These are phyloP conservation scores for Tretioscincus oriximinensis DNA, from an alignment of 2,113 vertebrate species.

Conservation along the genomic window DNA sequence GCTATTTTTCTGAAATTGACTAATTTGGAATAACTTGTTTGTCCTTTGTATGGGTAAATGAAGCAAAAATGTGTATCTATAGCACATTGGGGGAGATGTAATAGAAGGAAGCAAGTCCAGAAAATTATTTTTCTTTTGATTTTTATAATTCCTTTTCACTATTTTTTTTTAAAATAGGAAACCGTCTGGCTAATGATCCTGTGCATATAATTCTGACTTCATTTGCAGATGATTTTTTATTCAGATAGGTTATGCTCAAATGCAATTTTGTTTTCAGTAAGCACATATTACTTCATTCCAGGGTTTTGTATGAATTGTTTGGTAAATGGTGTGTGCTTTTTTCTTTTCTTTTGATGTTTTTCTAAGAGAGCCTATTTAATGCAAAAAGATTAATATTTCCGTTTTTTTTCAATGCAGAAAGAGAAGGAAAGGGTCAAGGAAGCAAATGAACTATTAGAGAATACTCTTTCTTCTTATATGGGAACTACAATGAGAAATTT, in stretches of 20 bases:
- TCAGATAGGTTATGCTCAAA: background rate
- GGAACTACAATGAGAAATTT: constrained; percentile 64
- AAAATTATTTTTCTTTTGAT: background rate
- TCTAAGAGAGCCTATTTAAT: background rate
- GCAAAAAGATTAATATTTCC: background rate
- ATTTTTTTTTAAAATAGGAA: background rate
- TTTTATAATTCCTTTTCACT: too few species aligned
- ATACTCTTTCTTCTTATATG: constrained; percentile 45
- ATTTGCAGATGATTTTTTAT: background rate
- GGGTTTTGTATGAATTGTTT: background rate
- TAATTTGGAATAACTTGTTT: too few species aligned
- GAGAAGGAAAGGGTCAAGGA: constrained; percentile 64
- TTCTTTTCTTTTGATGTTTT: background rate
- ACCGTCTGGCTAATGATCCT: too few species aligned
- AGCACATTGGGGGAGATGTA: accelerated
- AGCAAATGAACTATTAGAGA: constrained; percentile 60
- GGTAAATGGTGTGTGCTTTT: background rate
- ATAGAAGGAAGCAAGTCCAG: background rate
- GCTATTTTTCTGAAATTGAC: too few species aligned
- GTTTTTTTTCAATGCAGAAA: constrained; percentile 62
- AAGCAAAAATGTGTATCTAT: background rate
- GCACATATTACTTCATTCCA: background rate
- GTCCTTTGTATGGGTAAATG: background rate
- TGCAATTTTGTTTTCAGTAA: background rate
- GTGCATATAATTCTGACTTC: background rate